Percentiles rank a stretch among this genome's conserved stretches.
Conservation (phyloP, 2,797 vertebrate species). For the Anas capensis region DNA sequence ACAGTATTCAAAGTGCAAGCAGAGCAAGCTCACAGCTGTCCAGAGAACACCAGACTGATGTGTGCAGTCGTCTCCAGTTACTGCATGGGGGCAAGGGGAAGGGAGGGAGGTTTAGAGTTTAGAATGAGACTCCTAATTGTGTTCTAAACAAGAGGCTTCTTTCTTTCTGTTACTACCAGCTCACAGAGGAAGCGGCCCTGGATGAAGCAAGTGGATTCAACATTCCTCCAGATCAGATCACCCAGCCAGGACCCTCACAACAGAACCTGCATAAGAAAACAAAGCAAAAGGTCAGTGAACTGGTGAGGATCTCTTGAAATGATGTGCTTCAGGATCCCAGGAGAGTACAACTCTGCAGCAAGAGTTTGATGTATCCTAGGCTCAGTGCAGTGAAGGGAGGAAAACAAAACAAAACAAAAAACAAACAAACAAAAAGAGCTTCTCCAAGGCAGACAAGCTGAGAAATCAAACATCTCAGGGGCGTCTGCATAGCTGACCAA, state of each 20-base stretch:
- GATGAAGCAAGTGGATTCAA: constrained; percentile 96
- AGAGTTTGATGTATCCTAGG: not conserved
- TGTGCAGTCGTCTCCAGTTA: not conserved
- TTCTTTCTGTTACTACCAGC: constrained; percentile 77
- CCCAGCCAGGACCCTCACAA: constrained; percentile 39
- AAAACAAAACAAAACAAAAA: not conserved
- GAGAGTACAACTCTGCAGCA: not conserved
- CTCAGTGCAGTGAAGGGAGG: not conserved
- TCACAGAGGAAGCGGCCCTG: constrained; percentile 91
- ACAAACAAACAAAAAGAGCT: not conserved
- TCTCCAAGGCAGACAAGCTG: not conserved
- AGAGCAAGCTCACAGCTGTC: not conserved
- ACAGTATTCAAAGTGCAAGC: not conserved
- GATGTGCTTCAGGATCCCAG: not conserved
- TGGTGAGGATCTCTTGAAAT: not conserved
- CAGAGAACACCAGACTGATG: not conserved
- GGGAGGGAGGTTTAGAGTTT: not conserved
- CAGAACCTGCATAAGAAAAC: constrained; percentile 11
- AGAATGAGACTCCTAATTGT: not conserved
- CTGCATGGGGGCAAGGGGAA: not conserved
- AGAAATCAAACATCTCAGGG: not conserved
- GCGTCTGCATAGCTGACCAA: not conserved
- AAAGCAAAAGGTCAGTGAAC: constrained; percentile 71
- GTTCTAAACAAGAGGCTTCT: constrained; percentile 5
- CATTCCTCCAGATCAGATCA: constrained; percentile 85